Evolutionary conservation across 2,797 vertebrate genomes (phyloP), one percentile per base, ranked within the genome.

Genomic region (Limnodromus scolopaceus): DNA sequence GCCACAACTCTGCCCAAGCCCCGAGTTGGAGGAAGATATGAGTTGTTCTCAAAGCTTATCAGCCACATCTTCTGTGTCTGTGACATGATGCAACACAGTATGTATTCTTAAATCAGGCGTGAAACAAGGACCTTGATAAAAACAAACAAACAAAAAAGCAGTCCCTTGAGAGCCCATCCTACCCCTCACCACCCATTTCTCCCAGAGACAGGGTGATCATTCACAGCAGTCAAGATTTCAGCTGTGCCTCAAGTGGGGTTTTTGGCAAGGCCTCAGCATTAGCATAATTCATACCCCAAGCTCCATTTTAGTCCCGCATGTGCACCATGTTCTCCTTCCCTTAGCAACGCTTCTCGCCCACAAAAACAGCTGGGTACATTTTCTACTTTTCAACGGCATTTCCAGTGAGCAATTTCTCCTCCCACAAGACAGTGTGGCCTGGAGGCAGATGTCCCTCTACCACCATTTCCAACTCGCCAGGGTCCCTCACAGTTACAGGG

Each of bases 401-500:
- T 86, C 43, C 61, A 60, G 32, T 0, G 8, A 58, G 9, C 6
- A 2, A 43, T 70, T 69, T 39, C 13, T 22, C 22, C 10, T 34
- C 28, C 16, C 19, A 17, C 27, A 28, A n/a, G 23, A 32, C 80
- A 84, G 51, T 2, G 51, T 2, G 20, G 23, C 13, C 0, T 0
- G 16, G 10, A 81, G 65, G 24, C 30, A 46, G 20, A 10, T 63
- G 19, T 55, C 25, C 24, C 22, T 71, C 10, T 32, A 5, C 12
- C 38, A 10, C 10, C 0, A 0, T 23, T 64, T 46, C 30, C 48
- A 51, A 7, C 18, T 25, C 1, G 0, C 5, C 28, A 9, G 36
- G 2, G 6, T 49, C 12, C 28, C 41, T 57, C 57, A 17, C 0
- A 2, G 13, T 10, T 39, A 23, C 2, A 30, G 46, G 18, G 16